Evolutionary conservation across 1,140 invertebrate species (phyloP).

Genomic region (Ladona fulva): DNA sequence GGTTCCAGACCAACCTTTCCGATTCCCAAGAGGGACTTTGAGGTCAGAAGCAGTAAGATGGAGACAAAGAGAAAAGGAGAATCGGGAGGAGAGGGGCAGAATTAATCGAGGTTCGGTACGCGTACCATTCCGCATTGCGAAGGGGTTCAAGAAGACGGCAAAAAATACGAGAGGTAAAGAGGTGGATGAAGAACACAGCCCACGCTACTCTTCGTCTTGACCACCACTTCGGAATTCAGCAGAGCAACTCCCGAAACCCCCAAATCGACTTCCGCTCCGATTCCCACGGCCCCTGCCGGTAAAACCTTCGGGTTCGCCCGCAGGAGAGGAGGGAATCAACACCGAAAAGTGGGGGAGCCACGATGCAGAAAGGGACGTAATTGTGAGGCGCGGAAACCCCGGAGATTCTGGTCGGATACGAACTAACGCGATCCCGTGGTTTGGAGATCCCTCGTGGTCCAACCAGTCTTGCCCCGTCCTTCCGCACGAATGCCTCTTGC

Average conservation of each 20-base stretch:
- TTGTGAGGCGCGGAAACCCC: neutral
- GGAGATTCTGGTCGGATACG: neutral
- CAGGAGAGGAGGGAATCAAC: neutral
- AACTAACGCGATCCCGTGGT: slow-evolving; percentile 2
- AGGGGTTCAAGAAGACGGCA: neutral
- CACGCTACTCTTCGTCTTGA: neutral
- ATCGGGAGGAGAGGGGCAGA: neutral
- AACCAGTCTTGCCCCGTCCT: neutral
- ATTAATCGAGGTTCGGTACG: neutral
- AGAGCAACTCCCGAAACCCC: neutral
- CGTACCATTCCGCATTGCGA: neutral
- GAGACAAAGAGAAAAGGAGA: no score
- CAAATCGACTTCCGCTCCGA: neutral
- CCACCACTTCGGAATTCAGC: slow-evolving; percentile 2
- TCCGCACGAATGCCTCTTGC: neutral
- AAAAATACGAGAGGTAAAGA: neutral
- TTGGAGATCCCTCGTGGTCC: neutral
- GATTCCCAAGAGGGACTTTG: no score
- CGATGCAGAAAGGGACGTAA: neutral
- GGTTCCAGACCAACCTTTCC: no score
- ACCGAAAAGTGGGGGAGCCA: neutral
- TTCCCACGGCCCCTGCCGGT: neutral
- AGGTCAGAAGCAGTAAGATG: no score
- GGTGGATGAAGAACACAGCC: no score
- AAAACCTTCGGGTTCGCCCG: neutral